phyloP scores from a whole-genome alignment of 2,888 invertebrate genomes.

The Sepiola atlantica region DNA sequence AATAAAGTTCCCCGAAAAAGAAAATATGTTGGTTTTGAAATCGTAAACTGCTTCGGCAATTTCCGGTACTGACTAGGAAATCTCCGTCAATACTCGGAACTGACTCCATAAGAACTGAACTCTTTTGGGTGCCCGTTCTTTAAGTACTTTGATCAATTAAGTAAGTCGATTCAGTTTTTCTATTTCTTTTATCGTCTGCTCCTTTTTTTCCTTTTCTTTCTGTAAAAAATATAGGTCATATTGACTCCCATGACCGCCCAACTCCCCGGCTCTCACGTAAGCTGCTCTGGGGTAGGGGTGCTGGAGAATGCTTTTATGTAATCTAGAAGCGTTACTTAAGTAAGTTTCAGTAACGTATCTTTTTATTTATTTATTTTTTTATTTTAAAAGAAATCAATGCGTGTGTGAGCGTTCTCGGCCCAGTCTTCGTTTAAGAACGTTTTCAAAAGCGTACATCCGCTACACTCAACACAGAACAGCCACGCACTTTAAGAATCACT shows the following conservation, averaged over 20 bases:
- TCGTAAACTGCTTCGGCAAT: no score
- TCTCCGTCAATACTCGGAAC: no score
- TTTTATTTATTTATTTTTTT: not conserved
- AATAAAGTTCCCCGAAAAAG: no score
- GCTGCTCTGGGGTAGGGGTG: not conserved
- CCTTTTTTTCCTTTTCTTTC: not conserved
- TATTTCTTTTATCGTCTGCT: not conserved
- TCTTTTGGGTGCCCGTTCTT: no score
- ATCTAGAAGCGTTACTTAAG: conserved; percentile 19
- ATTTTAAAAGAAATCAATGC: not conserved
- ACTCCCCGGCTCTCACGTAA: not conserved
- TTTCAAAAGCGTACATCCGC: not conserved
- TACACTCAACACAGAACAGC: not conserved
- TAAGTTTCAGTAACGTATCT: not conserved
- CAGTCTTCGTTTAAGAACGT: not conserved
- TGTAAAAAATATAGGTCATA: not conserved
- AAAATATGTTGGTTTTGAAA: no score
- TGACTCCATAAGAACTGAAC: no score
- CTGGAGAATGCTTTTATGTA: not conserved
- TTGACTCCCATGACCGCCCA: not conserved
- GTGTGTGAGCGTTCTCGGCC: not conserved
- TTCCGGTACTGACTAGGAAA: no score
- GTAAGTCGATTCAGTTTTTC: no score
- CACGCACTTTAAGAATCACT: not conserved
- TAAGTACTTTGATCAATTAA: no score